Evolutionary conservation across 53 echinoderm and acorn worm species (phyloP).

Genomic region (Holothuria leucospilota): DNA sequence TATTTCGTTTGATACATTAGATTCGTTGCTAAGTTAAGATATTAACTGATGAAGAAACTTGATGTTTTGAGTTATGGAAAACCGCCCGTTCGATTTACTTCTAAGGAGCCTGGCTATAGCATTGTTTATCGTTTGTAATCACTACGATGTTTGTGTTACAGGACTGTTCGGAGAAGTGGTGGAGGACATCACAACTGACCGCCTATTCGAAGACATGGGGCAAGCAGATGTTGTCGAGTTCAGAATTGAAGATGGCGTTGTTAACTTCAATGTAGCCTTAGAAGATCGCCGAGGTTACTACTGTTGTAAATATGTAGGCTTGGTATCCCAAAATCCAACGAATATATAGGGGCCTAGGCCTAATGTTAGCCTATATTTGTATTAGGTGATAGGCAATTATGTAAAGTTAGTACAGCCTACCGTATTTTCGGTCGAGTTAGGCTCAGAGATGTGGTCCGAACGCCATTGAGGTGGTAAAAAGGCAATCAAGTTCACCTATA

Average conservation of each 20-base stretch:
- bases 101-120: no score
- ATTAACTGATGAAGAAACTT: no score
- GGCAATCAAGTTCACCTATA: no score
- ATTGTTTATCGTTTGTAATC: no score
- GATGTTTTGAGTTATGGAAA: no score
- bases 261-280: slow-evolving; percentile 55
- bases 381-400: not conserved
- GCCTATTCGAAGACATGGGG: slow-evolving; percentile 70
- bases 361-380: not conserved
- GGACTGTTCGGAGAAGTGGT: slow-evolving; percentile 46
- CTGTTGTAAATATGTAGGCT: not conserved
- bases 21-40: no score
- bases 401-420: not conserved
- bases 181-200: slow-evolving; percentile 57
- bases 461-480: no score
- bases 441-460: no score
- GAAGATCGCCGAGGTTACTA: slow-evolving; percentile 72
- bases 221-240: slow-evolving; percentile 59
- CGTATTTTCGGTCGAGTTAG: not conserved
- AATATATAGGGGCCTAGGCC: not conserved
- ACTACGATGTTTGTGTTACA: not conserved
- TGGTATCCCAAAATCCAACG: not conserved
- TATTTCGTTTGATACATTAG: no score
- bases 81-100: no score
- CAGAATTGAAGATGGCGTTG: slow-evolving; percentile 56